Conservation (phyloP, 2,888 invertebrate species). For the Morinoia aosen region DNA sequence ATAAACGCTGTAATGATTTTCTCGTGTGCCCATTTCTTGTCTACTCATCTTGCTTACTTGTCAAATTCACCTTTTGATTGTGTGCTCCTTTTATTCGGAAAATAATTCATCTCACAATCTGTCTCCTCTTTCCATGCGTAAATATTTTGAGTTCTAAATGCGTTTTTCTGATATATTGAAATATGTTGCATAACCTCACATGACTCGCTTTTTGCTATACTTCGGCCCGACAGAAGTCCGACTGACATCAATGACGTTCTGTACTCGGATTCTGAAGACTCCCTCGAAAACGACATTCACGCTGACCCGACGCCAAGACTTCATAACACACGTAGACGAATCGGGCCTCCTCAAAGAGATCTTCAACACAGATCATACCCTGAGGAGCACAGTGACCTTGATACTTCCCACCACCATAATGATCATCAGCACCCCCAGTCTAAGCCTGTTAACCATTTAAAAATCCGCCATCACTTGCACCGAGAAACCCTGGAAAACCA, state of each 20-base stretch:
- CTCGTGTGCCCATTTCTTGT: background rate
- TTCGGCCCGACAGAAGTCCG: background rate
- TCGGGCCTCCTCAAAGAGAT: background rate
- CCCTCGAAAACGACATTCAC: background rate
- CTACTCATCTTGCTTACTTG: too few relatives aligned
- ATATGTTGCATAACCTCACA: background rate
- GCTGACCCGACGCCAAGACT: background rate
- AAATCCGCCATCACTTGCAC: background rate
- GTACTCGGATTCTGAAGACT: conserved; percentile 16
- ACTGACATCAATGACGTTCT: conserved; percentile 24
- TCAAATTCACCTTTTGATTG: background rate
- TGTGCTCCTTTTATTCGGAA: background rate
- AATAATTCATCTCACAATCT: background rate
- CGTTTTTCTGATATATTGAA: background rate
- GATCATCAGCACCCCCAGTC: conserved; percentile 42
- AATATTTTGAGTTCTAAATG: background rate
- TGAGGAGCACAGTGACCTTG: conserved; percentile 5
- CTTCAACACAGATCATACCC: background rate
- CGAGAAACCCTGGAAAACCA: background rate
- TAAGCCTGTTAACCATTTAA: background rate
- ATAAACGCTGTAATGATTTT: background rate
- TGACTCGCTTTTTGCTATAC: background rate
- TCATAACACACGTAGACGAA: background rate
- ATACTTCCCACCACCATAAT: conserved; percentile 20
- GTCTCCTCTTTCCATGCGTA: background rate